Conservation (phyloP, 2,797 vertebrate species). For the Betta splendens region DNA sequence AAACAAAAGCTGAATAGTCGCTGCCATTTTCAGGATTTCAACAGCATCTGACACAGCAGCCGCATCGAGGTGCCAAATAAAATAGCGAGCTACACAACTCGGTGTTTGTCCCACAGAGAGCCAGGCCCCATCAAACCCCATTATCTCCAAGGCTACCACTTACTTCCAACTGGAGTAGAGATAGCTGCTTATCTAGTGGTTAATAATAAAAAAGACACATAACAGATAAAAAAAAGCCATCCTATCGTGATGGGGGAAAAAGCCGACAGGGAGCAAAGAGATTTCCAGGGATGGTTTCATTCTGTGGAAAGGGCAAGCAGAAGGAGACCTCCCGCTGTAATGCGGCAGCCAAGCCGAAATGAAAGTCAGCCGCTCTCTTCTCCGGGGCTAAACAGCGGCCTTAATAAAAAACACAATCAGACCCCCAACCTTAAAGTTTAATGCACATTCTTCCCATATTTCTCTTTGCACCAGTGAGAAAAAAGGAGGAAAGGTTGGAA, state of each 20-base stretch:
- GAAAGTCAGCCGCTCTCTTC: conserved; percentile 81
- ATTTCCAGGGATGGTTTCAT: conserved; percentile 80
- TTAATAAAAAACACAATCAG: conserved; percentile 85
- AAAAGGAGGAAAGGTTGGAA: conserved; percentile 42
- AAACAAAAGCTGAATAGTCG: conserved; percentile 48
- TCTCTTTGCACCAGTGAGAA: conserved; percentile 54
- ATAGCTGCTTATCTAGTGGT: conserved; percentile 78
- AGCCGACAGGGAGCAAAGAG: conserved; percentile 61
- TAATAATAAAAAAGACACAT: conserved; percentile 77
- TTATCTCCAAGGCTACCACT: conserved; percentile 77
- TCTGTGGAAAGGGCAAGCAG: conserved; percentile 80
- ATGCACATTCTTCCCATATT: conserved; percentile 82
- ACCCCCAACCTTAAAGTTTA: conserved; percentile 83
- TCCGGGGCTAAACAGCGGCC: conserved; percentile 80
- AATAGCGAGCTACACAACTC: conserved; percentile 57
- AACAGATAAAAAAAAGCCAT: conserved; percentile 67
- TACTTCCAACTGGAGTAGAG: conserved; percentile 74
- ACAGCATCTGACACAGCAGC: conserved; percentile 40
- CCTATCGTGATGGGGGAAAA: conserved; percentile 64
- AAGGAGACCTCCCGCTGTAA: conserved; percentile 79
- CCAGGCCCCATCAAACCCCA: conserved; percentile 69
- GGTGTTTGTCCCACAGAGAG: conserved; percentile 69
- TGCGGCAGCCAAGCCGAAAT: conserved; percentile 75
- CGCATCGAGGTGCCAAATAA: conserved; percentile 52
- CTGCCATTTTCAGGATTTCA: conserved; percentile 50